Base-by-base conservation (phyloP, 1,140 invertebrate genomes). In the Zaprionus capensis region DNA sequence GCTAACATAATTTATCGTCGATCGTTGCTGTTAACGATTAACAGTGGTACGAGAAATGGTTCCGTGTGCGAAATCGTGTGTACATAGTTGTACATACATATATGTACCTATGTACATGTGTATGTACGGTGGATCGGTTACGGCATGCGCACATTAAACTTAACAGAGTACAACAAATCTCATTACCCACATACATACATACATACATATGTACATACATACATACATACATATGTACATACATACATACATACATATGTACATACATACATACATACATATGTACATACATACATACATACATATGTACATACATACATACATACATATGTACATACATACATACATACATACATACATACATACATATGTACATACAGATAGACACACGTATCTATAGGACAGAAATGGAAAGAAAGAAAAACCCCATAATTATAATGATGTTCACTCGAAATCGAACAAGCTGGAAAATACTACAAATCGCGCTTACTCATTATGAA, bases 131-230 rank as follows among this genome's bases (percentile, higher is more conserved):
- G 28, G 41, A 75, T 57, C 67, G 59, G 67, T 75, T 71, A 75
- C 67, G 72, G 51, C 72, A 75, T 75, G 67, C 41, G 53, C 59
- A 59, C 67, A 58, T 61, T 44, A 74, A 62, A 49, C 71, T 69
- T 62, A 74, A 57, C 71, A 70, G 51, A 70, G 28, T 38, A 71
- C 69, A 71, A 66, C 38, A 65, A 49, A 56, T 53, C 49, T 34
- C 20, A 38, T 66, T 67, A 58, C 17, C 38, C 12, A 49, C 55
- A 59, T 55, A 71, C n/a, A 20, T 22, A 22, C 5, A 55, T 6
- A 31, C 7, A 31, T 31, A 11, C 31, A 31, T 31, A 28, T 28
- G 1, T 7, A 28, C 28, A 28, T 28, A 28, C 31, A 31, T 31
- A 28, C 7, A 0, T 6, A 28, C 26, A 7, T 28, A 28, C 31